Percentiles rank a stretch among this genome's conserved stretches.
Conservation (phyloP, 1,140 invertebrate species). For the Conus ventricosus region DNA sequence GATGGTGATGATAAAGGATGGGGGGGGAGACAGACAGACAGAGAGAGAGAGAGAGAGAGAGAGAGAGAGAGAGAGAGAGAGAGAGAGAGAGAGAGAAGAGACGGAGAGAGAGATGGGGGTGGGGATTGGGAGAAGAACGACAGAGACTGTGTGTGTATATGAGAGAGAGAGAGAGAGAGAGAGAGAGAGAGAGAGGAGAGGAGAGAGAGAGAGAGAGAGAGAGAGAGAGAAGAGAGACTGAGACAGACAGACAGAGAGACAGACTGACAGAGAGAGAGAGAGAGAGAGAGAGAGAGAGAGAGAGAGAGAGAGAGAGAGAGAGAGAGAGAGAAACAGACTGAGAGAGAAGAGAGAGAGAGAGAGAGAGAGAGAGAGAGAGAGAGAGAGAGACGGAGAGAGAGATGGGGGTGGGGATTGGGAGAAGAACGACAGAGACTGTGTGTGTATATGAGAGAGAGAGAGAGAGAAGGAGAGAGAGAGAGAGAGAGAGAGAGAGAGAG, state of each 20-base stretch:
- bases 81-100: too few relatives aligned
- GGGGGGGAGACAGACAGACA: too few relatives aligned
- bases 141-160: too few relatives aligned
- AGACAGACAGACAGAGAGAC: neutral
- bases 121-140: too few relatives aligned
- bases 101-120: too few relatives aligned
- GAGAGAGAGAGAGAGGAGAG: too few relatives aligned
- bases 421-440: neutral
- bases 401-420: neutral
- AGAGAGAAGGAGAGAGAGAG: slow-evolving; percentile 2
- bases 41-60: too few relatives aligned
- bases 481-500: neutral
- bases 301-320: neutral
- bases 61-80: too few relatives aligned
- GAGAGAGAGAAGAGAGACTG: neutral
- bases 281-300: neutral
- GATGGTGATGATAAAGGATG: too few relatives aligned
- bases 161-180: too few relatives aligned
- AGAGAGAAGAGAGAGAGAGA: neutral
- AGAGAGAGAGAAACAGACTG: neutral
- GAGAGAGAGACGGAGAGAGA: neutral
- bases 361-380: too few relatives aligned
- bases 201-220: neutral
- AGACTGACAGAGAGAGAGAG: neutral
- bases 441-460: neutral